Evolutionary conservation across 2,797 vertebrate genomes (phyloP).

Genomic region (Leuciscus waleckii): DNA sequence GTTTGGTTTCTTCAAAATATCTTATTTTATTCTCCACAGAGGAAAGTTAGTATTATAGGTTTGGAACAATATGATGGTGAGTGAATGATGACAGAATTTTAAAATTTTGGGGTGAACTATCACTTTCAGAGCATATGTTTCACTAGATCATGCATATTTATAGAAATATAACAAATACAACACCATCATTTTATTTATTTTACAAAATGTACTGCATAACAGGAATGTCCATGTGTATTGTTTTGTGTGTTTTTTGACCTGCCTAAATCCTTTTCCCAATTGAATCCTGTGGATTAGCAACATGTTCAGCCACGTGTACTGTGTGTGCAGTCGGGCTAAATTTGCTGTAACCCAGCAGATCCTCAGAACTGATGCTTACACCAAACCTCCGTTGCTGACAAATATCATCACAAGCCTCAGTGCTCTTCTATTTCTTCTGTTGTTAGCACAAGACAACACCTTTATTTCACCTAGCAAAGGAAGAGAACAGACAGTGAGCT

Average conservation of each 20-base stretch:
- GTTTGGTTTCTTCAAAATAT: neutral
- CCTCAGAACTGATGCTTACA: neutral
- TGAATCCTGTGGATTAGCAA: conserved; percentile 25
- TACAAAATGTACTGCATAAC: neutral
- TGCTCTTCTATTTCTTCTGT: neutral
- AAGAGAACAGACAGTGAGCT: neutral
- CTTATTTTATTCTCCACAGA: neutral
- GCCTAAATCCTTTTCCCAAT: conserved; percentile 36
- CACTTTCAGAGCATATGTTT: neutral
- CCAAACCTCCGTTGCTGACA: neutral
- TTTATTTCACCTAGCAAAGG: too few species aligned
- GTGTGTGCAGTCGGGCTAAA: neutral
- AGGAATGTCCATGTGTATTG: neutral
- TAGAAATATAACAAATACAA: neutral
- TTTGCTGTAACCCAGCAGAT: neutral
- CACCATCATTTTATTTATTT: neutral
- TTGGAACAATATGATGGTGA: neutral
- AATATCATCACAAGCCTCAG: neutral
- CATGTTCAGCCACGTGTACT: conserved; percentile 20
- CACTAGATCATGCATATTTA: neutral
- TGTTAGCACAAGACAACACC: neutral
- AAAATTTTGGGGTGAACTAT: neutral
- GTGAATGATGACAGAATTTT: neutral
- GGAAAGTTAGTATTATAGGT: neutral
- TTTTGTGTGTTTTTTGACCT: neutral